Evolutionary conservation across 1,140 invertebrate genomes (phyloP).

Genomic region (Drosophila obscura): DNA sequence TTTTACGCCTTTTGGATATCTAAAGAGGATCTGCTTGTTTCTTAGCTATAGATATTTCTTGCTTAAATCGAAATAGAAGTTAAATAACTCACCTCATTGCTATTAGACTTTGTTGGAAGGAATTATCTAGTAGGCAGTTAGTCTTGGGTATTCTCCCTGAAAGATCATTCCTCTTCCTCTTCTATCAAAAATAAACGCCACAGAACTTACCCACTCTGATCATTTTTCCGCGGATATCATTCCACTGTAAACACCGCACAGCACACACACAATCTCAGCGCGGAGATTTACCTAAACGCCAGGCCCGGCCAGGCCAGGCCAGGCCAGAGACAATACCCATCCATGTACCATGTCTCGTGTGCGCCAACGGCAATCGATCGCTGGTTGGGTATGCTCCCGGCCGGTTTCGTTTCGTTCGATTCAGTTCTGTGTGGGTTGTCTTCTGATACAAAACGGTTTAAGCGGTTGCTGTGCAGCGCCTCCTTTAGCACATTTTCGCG

Average conservation of each 20-base stretch:
- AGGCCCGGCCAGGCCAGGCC: neutral
- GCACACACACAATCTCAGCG: conserved; percentile 34
- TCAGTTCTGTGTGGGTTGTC: conserved; percentile 81
- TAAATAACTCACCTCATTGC: too few species aligned
- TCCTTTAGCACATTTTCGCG: neutral
- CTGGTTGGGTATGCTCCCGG: conserved; percentile 48
- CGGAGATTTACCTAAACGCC: conserved; percentile 65
- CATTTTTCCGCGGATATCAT: neutral
- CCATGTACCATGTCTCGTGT: conserved; percentile 37
- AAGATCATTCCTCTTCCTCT: too few species aligned
- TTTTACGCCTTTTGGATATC: too few species aligned
- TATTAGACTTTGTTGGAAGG: too few species aligned
- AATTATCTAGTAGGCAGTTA: too few species aligned
- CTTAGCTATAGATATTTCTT: too few species aligned
- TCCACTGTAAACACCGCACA: conserved; percentile 53
- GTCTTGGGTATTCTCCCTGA: too few species aligned
- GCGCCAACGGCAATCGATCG: conserved; percentile 69
- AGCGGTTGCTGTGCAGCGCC: conserved; percentile 19
- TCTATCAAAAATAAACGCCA: too few species aligned
- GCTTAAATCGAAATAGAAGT: too few species aligned
- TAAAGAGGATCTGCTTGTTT: too few species aligned
- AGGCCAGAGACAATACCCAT: conserved; percentile 21
- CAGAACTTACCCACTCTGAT: neutral
- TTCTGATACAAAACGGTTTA: conserved; percentile 57
- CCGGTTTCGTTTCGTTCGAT: conserved; percentile 38